Evolutionary conservation across 2,888 invertebrate genomes (phyloP), one percentile per base, ranked within the genome.

Genomic region (Macrosoma leucophasiata): DNA sequence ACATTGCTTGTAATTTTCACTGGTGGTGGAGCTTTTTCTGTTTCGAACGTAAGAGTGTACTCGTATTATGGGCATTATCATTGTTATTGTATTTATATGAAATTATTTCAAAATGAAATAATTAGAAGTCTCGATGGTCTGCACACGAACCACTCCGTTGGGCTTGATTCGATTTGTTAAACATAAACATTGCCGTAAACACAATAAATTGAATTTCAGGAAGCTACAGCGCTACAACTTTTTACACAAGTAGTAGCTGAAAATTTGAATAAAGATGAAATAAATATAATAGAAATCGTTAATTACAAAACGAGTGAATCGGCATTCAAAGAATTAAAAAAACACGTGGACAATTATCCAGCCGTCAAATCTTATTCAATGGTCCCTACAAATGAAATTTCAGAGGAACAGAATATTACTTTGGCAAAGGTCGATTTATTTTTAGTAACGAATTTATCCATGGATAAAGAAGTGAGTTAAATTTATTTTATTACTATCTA

Each of bases 211-310:
- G 27, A 29, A 33, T 46, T 49, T 20, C 45, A 64, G 62, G 31
- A 53, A 13, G 23, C 36, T 17, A 43, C 48, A 3, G 45, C 50
- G 2, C 9, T 59, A 2, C 40, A 48, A 29, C 29, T 50, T 1
- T 54, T 41, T 25, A 15, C 60, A 12, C 65, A 65, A 61, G 55
- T 59, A 7, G 48, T 61, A 5, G 46, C 50, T 17, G 62, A 64
- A 42, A 63, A 62, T 37, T 23, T 57, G 2, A 53, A 50, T 19
- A 58, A 52, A 33, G 37, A 43, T 1, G 14, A 31, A 0, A 41
- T 60, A 3, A 54, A 52, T 15, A 39, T 62, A 2, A 13, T 54
- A 1, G 54, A 62, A 36, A 29, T 60, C 10, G 10, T 33, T 13
- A n/a, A n/a, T 10, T 18, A 37, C 3, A 31, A 40, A 7, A 36